Base-by-base conservation (phyloP, 2,113 vertebrate genomes). In the Myrmophylax atrothorax region DNA sequence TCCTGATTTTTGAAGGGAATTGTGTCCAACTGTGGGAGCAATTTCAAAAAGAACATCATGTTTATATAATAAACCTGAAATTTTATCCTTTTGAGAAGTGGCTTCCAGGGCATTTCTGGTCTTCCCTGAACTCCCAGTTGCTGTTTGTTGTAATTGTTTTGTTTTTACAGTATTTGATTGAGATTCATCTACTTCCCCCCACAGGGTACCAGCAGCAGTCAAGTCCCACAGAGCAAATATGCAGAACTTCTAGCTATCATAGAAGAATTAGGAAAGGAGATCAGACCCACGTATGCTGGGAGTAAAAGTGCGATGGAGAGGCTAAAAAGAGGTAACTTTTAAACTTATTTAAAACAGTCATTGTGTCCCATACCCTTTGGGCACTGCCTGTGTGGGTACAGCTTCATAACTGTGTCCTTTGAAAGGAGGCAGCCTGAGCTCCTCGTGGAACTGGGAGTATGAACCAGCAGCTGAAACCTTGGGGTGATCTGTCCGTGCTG, bases 301-400 rank as follows among this genome's bases (percentile, higher is more conserved):
- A 99, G 99, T 90, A 99, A 99, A 98, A 99, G 99, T 31, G 99
- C 99, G 6, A 99, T 99, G 99, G 99, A 99, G 97, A 98, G 99
- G 84, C 98, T 99, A 92, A 99, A 99, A 96, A 98, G 99, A 98
- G 99, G 99, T 99, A 94, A 92, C 10, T 19, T 84, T 81, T 53
- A 44, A 28, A 44, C 22, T 78, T 83, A 5, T 64, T 53, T 1
- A 6, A 38, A 50, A 10, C 78, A 42, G 38, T 2, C 56, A 38
- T 50, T 0, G 0, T 70, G 26, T 68, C 38, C 19, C 8, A 13
- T 63, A 23, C n/a, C 31, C 16, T 87, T 74, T 44, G 46, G 81
- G 49, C 37, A n/a, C 83, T 56, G 55, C 25, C 38, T 77, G 0
- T 15, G 87, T 77, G 33, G 29, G 2, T 12, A 35, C 7, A 35